Evolutionary conservation across 2,113 vertebrate genomes (phyloP).

Genomic region (Anoura caudifer): DNA sequence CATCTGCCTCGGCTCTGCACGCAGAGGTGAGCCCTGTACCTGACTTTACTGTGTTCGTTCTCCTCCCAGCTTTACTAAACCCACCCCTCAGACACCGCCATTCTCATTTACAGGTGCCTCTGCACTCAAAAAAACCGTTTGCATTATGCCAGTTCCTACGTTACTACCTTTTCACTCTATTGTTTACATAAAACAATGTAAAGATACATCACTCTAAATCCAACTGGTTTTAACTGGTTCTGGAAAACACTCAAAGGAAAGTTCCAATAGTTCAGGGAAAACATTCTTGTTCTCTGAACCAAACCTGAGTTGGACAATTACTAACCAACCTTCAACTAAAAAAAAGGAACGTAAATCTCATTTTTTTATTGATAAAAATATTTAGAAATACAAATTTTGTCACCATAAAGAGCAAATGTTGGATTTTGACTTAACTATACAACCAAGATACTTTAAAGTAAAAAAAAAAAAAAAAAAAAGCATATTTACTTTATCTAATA

Average conservation of each 20-base stretch:
- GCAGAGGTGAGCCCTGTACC: not conserved
- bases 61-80: not conserved
- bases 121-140: not conserved
- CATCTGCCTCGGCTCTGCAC: rapidly evolving
- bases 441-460: not conserved
- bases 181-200: not conserved
- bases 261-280: not conserved
- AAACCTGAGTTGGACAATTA: not conserved
- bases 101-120: not conserved
- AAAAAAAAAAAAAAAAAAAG: slow-evolving; percentile 17
- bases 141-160: not conserved
- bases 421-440: not conserved
- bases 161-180: not conserved
- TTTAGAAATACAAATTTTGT: not conserved
- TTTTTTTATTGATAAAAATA: not conserved
- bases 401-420: not conserved
- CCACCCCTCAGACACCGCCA: not conserved
- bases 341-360: not conserved
- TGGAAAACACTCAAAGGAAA: not conserved
- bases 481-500: slow-evolving; percentile 89
- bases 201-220: not conserved
- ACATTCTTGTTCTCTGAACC: not conserved
- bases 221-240: not conserved
- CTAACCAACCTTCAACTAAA: not conserved
- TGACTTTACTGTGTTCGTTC: no score